Base-by-base conservation (phyloP, 2,113 vertebrate species). In the Nerophis lumbriciformis region DNA sequence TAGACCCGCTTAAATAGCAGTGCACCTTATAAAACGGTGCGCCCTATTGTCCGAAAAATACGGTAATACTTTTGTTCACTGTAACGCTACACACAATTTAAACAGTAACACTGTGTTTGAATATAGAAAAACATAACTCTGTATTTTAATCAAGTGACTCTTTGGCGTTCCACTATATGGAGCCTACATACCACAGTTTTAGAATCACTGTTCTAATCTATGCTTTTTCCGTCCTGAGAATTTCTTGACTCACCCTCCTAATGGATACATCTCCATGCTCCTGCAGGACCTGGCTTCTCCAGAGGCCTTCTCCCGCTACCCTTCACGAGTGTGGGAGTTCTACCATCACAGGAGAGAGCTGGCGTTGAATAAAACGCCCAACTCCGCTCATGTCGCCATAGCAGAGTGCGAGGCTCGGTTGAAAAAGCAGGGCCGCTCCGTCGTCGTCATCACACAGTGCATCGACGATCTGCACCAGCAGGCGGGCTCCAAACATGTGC, bases 301-400 rank as follows among this genome's bases (percentile, higher is more conserved):
- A 0, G 91, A 90, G 74, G 93, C 94, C 59, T 99, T 99, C 75
- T 93, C 92, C 0, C 89, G 91, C 6, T 92, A 93, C 78, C 93
- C 97, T 0, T 95, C 96, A 0, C 90, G 90, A 0, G 95, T 99
- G 6, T 99, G 97, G 97, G 97, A 99, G 69, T 99, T 98, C 65
- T 99, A 95, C 85, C 95, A 99, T 59, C 94, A 98, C 84, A 91
- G 96, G 0, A 86, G 97, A 54, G 93, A 95, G 53, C 48, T 96
- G 66, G 90, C 92, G 63, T 49, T 90, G 75, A 90, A 73, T 5
- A 94, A 92, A 69, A 83, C 81, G 0, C 95, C 96, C 1, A 98
- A 91, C 0, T 71, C 92, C 0, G 97, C 92, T 0, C 97, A 99
- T 49, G 0, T 88, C 0, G 94, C 95, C 53, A 93, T 99, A 0